phyloP scores from a whole-genome alignment of 1,140 invertebrate genomes.

The Melitaea cinxia region DNA sequence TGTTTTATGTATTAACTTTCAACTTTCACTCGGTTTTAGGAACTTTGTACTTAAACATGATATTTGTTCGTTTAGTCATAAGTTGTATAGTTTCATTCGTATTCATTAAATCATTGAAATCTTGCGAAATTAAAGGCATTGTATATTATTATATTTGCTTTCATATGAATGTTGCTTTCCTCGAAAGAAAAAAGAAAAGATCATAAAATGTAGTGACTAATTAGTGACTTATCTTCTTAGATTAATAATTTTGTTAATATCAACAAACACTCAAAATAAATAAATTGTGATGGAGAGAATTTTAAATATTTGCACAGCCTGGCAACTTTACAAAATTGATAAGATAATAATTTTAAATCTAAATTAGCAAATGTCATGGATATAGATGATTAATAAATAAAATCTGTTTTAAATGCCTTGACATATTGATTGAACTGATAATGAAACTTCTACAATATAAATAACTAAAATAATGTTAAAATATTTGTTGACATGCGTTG shows the following conservation, averaged over 20 bases:
- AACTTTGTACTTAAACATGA: constrained; percentile 36
- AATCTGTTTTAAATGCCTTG: neutral
- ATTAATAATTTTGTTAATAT: no score
- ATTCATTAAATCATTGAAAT: constrained; percentile 3
- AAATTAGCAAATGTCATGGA: constrained; percentile 2
- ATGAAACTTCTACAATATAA: neutral
- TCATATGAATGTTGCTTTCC: no score
- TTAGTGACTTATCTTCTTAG: no score
- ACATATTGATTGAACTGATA: neutral
- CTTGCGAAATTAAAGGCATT: neutral
- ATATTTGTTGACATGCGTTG: constrained; percentile 10
- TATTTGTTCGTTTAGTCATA: constrained; percentile 20
- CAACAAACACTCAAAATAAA: no score
- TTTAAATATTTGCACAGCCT: no score
- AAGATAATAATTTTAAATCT: neutral
- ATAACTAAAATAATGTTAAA: neutral
- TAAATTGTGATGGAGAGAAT: no score
- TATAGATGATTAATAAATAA: constrained; percentile 2
- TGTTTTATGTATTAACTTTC: constrained; percentile 57
- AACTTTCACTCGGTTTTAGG: constrained; percentile 64
- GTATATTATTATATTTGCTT: no score
- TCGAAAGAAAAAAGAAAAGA: no score
- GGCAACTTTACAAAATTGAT: neutral
- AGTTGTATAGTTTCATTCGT: neutral
- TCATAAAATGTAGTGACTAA: no score